phyloP scores from a whole-genome alignment of 30 jellyfish, hydroid and myxozoan species.

The Hydractinia echinata region DNA sequence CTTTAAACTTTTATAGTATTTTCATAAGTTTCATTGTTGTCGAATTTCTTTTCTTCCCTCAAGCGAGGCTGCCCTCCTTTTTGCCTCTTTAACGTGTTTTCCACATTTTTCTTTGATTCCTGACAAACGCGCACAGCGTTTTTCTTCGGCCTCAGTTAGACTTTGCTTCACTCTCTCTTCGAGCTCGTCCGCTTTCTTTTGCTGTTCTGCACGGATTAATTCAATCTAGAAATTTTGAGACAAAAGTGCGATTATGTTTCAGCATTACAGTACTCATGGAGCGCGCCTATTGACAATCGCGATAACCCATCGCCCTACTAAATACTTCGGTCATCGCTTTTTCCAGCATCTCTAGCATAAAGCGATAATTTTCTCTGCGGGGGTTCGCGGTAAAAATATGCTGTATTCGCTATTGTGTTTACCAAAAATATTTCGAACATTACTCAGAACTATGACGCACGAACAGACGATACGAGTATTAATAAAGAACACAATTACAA shows the following conservation, averaged over 20 bases:
- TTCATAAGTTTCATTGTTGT: neutral
- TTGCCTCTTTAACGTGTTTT: slow-evolving; percentile 34
- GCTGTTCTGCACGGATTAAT: slow-evolving; percentile 25
- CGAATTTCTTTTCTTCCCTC: slow-evolving; percentile 1
- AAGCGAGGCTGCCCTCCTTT: slow-evolving; percentile 16
- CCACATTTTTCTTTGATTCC: slow-evolving; percentile 45
- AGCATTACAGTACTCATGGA: too few relatives aligned
- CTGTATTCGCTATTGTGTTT: too few relatives aligned
- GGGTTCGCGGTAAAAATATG: too few relatives aligned
- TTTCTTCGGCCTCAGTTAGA: slow-evolving; percentile 36
- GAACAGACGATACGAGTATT: too few relatives aligned
- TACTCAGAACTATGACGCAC: too few relatives aligned
- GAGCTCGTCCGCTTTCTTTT: slow-evolving; percentile 29
- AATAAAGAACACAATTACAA: too few relatives aligned
- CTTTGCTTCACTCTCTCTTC: slow-evolving; percentile 25
- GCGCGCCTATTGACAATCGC: neutral
- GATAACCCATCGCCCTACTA: neutral
- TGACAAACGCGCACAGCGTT: slow-evolving; percentile 14
- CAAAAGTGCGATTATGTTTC: neutral
- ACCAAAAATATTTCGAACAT: too few relatives aligned
- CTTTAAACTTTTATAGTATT: too few relatives aligned
- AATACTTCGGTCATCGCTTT: neutral
- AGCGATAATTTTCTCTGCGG: too few relatives aligned
- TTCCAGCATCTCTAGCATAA: too few relatives aligned
- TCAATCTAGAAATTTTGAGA: slow-evolving; percentile 29